These are phyloP conservation scores for Holotrichia oblita DNA, from an alignment of 1,140 invertebrate genomes.

Conservation along the genomic window DNA sequence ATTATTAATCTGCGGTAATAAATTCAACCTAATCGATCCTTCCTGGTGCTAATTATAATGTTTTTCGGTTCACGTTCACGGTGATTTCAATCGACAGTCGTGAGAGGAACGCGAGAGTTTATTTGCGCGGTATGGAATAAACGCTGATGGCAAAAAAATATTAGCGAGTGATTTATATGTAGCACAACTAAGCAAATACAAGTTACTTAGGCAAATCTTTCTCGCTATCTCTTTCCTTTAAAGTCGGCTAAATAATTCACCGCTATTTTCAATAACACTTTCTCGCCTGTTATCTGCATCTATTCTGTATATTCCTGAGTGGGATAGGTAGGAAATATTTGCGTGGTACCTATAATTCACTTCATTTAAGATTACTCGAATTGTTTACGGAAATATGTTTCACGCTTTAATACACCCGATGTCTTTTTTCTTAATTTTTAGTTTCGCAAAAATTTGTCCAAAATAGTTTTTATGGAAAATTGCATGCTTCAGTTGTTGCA, in stretches of 20 bases:
- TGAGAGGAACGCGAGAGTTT: slow-evolving; percentile 31
- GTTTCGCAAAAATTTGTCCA: background rate
- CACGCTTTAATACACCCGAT: background rate
- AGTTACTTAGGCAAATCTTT: slow-evolving; percentile 24
- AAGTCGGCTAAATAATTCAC: slow-evolving; percentile 5
- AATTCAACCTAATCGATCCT: slow-evolving; percentile 11
- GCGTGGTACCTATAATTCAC: background rate
- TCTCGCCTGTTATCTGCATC: slow-evolving; percentile 13
- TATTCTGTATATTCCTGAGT: background rate
- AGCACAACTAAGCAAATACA: background rate
- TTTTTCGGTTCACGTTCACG: slow-evolving; percentile 33
- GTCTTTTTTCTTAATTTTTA: slow-evolving; percentile 14
- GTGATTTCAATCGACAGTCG: slow-evolving; percentile 38
- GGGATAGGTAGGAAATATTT: slow-evolving; percentile 19
- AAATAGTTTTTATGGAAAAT: background rate
- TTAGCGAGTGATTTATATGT: slow-evolving; percentile 27
- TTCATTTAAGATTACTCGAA: background rate
- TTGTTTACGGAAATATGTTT: slow-evolving; percentile 13
- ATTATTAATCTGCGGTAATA: slow-evolving; percentile 33
- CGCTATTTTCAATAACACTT: slow-evolving; percentile 28
- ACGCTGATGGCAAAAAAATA: background rate
- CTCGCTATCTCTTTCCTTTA: slow-evolving; percentile 4
- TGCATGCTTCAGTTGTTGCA: no score
- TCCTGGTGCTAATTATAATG: slow-evolving; percentile 39
- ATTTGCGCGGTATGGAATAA: background rate